Conservation (phyloP, 2,113 vertebrate species). For the Archilochus colubris region DNA sequence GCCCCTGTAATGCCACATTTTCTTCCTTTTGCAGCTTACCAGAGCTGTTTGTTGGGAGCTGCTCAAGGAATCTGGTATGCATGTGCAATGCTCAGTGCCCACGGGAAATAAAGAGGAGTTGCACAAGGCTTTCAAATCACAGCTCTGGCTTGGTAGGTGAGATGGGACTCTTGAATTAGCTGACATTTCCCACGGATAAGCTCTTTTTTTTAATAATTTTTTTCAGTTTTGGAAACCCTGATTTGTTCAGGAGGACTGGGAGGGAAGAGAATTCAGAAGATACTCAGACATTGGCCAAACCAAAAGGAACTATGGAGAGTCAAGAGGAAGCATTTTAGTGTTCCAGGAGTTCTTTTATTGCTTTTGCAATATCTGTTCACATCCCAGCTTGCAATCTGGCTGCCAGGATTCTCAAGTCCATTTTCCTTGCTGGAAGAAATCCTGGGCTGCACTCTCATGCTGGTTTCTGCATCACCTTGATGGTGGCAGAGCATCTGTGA, state of each 20-base stretch:
- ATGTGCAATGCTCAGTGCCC: background rate
- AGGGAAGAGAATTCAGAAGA: background rate
- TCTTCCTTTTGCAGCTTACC: constrained; percentile 17
- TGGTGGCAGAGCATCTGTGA: background rate
- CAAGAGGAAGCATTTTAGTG: background rate
- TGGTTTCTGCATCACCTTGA: background rate
- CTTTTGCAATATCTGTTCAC: background rate
- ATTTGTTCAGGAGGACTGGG: background rate
- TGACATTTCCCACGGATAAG: background rate
- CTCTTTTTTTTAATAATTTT: background rate
- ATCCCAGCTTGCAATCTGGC: background rate
- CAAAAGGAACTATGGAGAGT: background rate
- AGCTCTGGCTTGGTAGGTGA: background rate
- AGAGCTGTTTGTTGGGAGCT: background rate
- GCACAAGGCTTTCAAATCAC: background rate
- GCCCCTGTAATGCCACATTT: background rate
- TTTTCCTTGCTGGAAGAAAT: background rate
- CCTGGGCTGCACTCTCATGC: rapidly evolving
- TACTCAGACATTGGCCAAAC: background rate
- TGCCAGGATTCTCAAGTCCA: background rate
- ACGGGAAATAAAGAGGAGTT: background rate
- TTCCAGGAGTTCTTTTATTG: background rate
- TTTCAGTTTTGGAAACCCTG: background rate
- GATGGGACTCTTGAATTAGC: background rate
- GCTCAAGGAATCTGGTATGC: background rate